Evolutionary conservation across 1,140 invertebrate genomes (phyloP).

Genomic region (Tetraneura akinire): DNA sequence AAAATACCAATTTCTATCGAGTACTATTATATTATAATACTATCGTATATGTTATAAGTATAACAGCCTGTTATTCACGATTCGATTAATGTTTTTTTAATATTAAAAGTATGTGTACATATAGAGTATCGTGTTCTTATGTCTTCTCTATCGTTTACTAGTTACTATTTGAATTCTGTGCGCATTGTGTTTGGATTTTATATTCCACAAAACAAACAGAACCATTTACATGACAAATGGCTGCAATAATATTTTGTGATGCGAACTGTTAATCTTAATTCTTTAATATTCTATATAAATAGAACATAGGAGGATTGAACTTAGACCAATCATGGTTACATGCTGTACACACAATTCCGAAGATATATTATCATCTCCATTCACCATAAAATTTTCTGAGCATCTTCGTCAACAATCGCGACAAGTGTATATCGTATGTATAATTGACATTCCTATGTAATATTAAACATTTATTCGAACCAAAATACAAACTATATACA

Average conservation of each 20-base stretch:
- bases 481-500: too few relatives aligned
- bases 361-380: too few relatives aligned
- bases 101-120: background rate
- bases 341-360: too few relatives aligned
- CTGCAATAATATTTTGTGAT: conserved; percentile 12
- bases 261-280: background rate
- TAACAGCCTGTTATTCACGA: too few relatives aligned
- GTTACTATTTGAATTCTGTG: background rate
- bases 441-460: too few relatives aligned
- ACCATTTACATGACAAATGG: background rate
- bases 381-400: too few relatives aligned
- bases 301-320: too few relatives aligned
- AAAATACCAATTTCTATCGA: background rate
- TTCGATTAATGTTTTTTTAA: background rate
- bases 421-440: too few relatives aligned
- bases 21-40: conserved; percentile 2
- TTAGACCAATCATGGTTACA: too few relatives aligned
- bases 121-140: conserved; percentile 11
- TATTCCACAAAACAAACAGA: background rate
- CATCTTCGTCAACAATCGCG: too few relatives aligned
- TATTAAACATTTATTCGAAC: too few relatives aligned
- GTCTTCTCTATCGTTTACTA: background rate
- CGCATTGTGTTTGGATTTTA: background rate
- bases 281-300: too few relatives aligned
- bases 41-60: background rate